Base-by-base conservation (phyloP, 2,797 vertebrate genomes). In the Acipenser oxyrinchus region DNA sequence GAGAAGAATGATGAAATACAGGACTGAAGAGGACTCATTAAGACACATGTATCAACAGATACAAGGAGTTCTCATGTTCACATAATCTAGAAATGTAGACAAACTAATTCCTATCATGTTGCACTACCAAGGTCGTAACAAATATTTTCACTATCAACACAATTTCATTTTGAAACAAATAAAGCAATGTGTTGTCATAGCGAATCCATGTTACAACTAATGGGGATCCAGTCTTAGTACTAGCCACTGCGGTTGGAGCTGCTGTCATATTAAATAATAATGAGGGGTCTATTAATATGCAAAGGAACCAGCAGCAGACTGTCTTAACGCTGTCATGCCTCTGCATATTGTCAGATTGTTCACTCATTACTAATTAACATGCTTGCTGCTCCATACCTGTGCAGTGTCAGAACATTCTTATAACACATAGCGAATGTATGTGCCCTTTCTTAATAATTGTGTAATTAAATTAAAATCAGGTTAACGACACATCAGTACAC, bases 201-300 rank as follows among this genome's bases (percentile, higher is more conserved):
- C 79, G 85, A 82, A 82, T 84, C 86, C 84, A 84, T 88, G 89
- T 84, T 88, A 87, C 87, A 89, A 90, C 90, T 91, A 91, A 90
- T 86, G 82, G 86, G 88, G 84, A 89, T 79, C 81, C 86, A 89
- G 88, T 90, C 88, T 88, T 89, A 90, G 37, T 85, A 87, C 83
- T 88, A 87, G 89, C 89, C 90, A 18, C 60, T 62, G 15, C 37
- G 60, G 88, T 90, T 81, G 84, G 87, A 92, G 90, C 90, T 90
- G 89, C 89, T 92, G 90, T 92, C 90, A 92, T 89, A 92, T 92
- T 90, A 92, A 92, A 91, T 91, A 91, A 92, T 91, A 92, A 91
- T 92, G 90, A 92, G 90, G 86, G 86, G 88, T 92, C 88, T 92
- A 92, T 92, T 92, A 92, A 92, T 91, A 92, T 92, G 89, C 89